These are phyloP conservation scores for Atherix ibis DNA, from an alignment of 2,888 invertebrate genomes.

Conservation along the genomic window DNA sequence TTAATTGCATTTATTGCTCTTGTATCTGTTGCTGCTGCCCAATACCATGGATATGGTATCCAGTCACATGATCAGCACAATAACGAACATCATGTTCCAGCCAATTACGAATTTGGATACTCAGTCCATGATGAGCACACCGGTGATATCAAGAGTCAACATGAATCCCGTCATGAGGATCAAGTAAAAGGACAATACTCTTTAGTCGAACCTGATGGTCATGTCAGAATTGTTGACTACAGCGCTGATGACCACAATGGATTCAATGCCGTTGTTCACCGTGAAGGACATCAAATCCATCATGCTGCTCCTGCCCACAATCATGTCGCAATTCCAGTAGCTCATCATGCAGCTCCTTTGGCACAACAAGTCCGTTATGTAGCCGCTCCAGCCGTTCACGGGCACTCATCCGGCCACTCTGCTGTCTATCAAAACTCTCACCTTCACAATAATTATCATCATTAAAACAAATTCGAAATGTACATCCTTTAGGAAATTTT, in stretches of 20 bases:
- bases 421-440: too few relatives aligned
- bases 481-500: too few relatives aligned
- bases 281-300: constrained; percentile 16
- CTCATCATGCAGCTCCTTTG: constrained; percentile 4
- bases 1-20: too few relatives aligned
- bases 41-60: too few relatives aligned
- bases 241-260: constrained; percentile 27
- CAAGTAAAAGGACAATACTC: constrained; percentile 30
- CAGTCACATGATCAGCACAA: too few relatives aligned
- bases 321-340: too few relatives aligned
- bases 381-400: constrained; percentile 1
- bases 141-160: constrained; percentile 31
- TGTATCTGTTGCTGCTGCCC: too few relatives aligned
- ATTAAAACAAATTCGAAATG: too few relatives aligned
- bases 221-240: constrained; percentile 29
- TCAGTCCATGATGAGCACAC: constrained; percentile 29
- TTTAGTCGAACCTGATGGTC: constrained; percentile 29
- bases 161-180: constrained; percentile 29
- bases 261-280: constrained; percentile 29
- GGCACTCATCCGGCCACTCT: too few relatives aligned
- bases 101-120: constrained; percentile 30
- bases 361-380: background rate
- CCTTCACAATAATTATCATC: too few relatives aligned
- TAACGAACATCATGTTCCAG: too few relatives aligned
- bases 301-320: constrained; percentile 2